Percentiles rank a stretch among this genome's conserved stretches.
Evolutionary conservation across 2,888 invertebrate species (phyloP).

Genomic region (Neocrepidodera transversa): DNA sequence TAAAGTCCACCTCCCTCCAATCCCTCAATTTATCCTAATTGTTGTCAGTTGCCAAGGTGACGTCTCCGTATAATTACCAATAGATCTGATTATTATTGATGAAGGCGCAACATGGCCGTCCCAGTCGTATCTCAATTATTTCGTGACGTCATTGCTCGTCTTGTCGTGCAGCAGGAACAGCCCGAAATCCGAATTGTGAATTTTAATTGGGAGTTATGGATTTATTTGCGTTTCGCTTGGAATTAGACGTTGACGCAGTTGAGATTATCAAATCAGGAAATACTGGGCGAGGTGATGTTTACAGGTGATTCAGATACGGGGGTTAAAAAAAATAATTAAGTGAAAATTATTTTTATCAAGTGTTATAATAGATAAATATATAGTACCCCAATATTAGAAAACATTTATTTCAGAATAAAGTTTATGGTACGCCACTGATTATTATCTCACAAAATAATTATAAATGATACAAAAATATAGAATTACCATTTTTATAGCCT

Average conservation of each 20-base stretch:
- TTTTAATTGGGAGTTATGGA: slow-evolving; percentile 47
- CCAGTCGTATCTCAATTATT: slow-evolving; percentile 45
- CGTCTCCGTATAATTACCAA: slow-evolving; percentile 58
- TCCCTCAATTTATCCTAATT: slow-evolving; percentile 60
- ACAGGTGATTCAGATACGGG: slow-evolving; percentile 21
- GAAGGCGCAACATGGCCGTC: slow-evolving; percentile 53
- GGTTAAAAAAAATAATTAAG: neutral
- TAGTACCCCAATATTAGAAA: too few relatives aligned
- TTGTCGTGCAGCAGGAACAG: slow-evolving; percentile 18
- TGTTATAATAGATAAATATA: too few relatives aligned
- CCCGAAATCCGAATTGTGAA: slow-evolving; percentile 39
- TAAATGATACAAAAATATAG: too few relatives aligned
- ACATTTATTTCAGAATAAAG: too few relatives aligned
- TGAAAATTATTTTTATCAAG: neutral
- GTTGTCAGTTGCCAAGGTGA: slow-evolving; percentile 60
- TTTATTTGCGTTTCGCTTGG: slow-evolving; percentile 34
- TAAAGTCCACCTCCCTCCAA: slow-evolving; percentile 29
- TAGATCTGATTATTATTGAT: slow-evolving; percentile 61
- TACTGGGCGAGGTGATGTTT: neutral
- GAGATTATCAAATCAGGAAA: slow-evolving; percentile 25
- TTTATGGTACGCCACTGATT: too few relatives aligned
- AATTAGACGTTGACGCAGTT: slow-evolving; percentile 21
- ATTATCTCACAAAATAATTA: too few relatives aligned
- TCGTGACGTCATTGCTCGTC: slow-evolving; percentile 42
- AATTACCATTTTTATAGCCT: too few relatives aligned